A percentile compares a stretch with the other conserved stretches of the same genome.
Evolutionary conservation across 2,888 invertebrate genomes (phyloP).

Genomic region (Ennomos quercinarius): DNA sequence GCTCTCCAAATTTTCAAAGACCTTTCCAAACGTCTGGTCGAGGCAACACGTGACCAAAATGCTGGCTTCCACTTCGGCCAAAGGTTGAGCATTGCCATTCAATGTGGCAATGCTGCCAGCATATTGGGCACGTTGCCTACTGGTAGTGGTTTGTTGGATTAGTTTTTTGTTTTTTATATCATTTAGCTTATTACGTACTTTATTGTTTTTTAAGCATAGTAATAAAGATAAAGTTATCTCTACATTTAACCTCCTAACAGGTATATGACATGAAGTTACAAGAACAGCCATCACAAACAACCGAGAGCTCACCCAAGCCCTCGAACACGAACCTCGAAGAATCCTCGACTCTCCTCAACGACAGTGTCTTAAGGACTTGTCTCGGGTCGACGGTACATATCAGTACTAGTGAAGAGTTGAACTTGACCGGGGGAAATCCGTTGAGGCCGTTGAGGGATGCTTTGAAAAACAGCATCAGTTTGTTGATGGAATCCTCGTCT

Average conservation of each 20-base stretch:
- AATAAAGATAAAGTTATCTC: no score
- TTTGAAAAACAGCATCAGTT: constrained; percentile 75
- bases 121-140: no score
- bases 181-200: no score
- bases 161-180: no score
- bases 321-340: constrained; percentile 50
- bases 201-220: no score
- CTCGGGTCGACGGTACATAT: constrained; percentile 74
- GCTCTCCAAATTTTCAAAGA: no score
- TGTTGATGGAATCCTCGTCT: constrained; percentile 72
- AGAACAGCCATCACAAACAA: constrained; percentile 67
- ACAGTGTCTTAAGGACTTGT: constrained; percentile 63
- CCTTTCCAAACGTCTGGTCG: no score
- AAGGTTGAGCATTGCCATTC: no score
- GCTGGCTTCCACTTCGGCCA: no score
- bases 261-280: constrained; percentile 75
- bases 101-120: no score
- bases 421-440: constrained; percentile 68
- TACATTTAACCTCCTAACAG: constrained; percentile 44
- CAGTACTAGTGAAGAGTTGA: constrained; percentile 73
- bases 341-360: constrained; percentile 59
- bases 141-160: no score
- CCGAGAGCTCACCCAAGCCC: constrained; percentile 48
- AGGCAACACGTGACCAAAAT: no score
- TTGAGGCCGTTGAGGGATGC: constrained; percentile 74